A percentile compares a stretch with the other conserved stretches of the same genome.
Conservation (phyloP, 1,140 invertebrate genomes). For the Thaumatotibia leucotreta region DNA sequence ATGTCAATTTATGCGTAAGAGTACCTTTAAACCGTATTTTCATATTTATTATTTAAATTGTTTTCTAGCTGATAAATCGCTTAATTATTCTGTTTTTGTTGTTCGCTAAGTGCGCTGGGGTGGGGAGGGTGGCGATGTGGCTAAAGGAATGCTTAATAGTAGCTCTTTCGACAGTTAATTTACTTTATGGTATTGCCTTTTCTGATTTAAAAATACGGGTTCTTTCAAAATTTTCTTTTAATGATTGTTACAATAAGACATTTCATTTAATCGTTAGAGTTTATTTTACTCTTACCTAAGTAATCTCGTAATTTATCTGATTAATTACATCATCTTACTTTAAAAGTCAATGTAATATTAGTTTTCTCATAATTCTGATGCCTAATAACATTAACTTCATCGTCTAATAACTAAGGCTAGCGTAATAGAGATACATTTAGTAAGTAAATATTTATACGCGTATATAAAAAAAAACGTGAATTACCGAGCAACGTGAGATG, state of each 20-base stretch:
- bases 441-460: background rate
- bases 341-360: too few species aligned
- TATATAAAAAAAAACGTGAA: conserved; percentile 58
- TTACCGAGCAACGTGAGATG: conserved; percentile 39
- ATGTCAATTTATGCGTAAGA: conserved; percentile 44
- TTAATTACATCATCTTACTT: too few species aligned
- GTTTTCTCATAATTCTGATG: too few species aligned
- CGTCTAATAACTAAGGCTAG: background rate
- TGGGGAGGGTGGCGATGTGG: background rate
- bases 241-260: background rate
- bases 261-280: background rate
- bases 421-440: background rate
- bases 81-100: conserved; percentile 13
- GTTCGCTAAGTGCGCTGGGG: background rate
- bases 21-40: conserved; percentile 3
- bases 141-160: conserved; percentile 2
- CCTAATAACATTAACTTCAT: too few species aligned
- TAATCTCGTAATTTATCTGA: too few species aligned
- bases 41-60: conserved; percentile 1
- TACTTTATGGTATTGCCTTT: background rate
- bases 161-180: background rate
- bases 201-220: background rate
- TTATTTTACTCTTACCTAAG: too few species aligned
- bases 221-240: background rate
- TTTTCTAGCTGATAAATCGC: conserved; percentile 8